A percentile compares a stretch with the other conserved stretches of the same genome.
phyloP scores from a whole-genome alignment of 2,113 vertebrate genomes.

The Callipepla squamata region DNA sequence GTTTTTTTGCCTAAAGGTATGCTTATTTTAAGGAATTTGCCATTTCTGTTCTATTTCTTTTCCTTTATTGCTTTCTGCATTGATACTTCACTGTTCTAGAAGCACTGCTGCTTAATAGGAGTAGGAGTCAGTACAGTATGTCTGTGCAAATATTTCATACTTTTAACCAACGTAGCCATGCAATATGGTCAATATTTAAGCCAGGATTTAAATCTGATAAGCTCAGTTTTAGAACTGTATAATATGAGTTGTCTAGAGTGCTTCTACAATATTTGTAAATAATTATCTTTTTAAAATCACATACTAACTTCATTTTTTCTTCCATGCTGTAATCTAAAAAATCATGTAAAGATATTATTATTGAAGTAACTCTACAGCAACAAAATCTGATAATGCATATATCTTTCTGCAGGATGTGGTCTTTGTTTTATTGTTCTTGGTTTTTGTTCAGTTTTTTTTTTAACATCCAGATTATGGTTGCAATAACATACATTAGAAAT shows the following conservation, averaged over 20 bases:
- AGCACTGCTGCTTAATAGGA: not conserved
- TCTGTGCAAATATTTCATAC: not conserved
- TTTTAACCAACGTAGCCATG: not conserved
- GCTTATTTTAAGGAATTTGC: not conserved
- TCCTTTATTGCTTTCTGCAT: constrained; percentile 19
- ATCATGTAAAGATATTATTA: not conserved
- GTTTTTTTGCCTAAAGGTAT: not conserved
- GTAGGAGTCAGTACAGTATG: not conserved
- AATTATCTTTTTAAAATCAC: constrained; percentile 2
- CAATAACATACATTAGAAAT: constrained; percentile 56
- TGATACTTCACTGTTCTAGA: not conserved
- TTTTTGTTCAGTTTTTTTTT: not conserved
- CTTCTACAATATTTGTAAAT: not conserved
- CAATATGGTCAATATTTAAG: not conserved
- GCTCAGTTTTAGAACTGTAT: not conserved
- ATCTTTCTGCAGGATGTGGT: not conserved
- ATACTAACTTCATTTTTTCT: constrained; percentile 9
- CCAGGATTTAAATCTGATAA: not conserved
- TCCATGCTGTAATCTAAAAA: not conserved
- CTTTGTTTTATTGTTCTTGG: not conserved
- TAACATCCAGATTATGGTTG: constrained; percentile 12
- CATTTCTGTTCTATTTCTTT: not conserved
- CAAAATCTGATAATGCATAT: constrained; percentile 4
- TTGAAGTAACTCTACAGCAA: constrained; percentile 23
- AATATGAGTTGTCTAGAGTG: not conserved